Evolutionary conservation across 1,140 invertebrate species (phyloP).

Genomic region (Tyrophagus putrescentiae): DNA sequence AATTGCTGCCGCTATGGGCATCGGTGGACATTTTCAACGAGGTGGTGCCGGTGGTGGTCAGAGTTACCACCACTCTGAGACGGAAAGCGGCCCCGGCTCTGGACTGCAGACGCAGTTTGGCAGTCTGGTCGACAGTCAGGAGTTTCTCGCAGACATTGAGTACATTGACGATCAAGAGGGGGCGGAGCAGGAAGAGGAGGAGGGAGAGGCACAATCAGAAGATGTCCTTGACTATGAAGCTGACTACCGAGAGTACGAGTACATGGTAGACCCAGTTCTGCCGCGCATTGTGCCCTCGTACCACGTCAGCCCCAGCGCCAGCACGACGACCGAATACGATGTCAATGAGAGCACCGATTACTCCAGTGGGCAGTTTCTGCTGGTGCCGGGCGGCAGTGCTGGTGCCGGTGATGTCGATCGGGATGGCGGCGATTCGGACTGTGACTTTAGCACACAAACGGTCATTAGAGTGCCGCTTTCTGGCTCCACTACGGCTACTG

Average conservation of each 20-base stretch:
- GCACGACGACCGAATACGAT: neutral
- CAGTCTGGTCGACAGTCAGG: neutral
- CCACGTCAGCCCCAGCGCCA: neutral
- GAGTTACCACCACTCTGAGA: too few relatives aligned
- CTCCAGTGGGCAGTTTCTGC: neutral
- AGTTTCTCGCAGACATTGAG: neutral
- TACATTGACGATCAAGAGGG: neutral
- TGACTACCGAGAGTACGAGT: neutral
- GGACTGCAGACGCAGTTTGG: neutral
- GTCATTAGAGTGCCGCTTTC: slow-evolving; percentile 23
- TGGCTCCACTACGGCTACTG: too few relatives aligned
- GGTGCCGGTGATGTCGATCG: neutral
- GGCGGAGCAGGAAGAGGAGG: neutral
- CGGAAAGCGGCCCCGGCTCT: neutral
- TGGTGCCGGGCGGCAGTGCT: slow-evolving; percentile 1
- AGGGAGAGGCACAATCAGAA: too few relatives aligned
- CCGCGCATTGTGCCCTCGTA: slow-evolving; percentile 5
- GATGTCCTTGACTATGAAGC: too few relatives aligned
- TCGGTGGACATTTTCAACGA: too few relatives aligned
- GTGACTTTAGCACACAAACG: slow-evolving; percentile 24
- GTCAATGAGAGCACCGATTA: neutral
- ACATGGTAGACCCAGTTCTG: neutral
- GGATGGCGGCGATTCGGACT: slow-evolving; percentile 22
- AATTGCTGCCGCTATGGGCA: neutral
- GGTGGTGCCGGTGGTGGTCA: too few relatives aligned